Evolutionary conservation across 2,113 vertebrate species (phyloP).

Genomic region (Macroglossus sobrinus): DNA sequence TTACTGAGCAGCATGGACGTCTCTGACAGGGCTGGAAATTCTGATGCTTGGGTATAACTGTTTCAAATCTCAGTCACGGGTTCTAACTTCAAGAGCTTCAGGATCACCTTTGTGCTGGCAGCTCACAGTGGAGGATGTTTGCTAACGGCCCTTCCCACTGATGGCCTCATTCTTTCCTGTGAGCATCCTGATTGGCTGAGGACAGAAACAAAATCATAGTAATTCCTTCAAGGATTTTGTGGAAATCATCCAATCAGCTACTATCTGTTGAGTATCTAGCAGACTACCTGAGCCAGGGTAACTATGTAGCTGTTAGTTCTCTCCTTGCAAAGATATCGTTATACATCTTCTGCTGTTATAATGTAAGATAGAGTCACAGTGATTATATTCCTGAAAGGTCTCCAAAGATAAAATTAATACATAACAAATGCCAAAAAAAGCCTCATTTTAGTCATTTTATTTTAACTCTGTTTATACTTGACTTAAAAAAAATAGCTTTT

Average conservation of each 20-base stretch:
- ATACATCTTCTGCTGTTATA: background rate
- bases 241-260: background rate
- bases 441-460: background rate
- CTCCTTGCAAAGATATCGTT: background rate
- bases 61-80: background rate
- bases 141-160: background rate
- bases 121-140: background rate
- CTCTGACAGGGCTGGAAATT: background rate
- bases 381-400: background rate
- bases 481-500: background rate
- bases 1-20: background rate
- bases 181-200: background rate
- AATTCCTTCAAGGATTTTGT: background rate
- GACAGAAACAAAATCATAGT: background rate
- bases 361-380: background rate
- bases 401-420: background rate
- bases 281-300: background rate
- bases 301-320: background rate
- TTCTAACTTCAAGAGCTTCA: background rate
- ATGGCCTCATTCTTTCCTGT: background rate
- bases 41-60: background rate
- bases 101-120: background rate
- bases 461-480: background rate
- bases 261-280: background rate
- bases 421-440: background rate